Evolutionary conservation across 2,113 vertebrate species (phyloP).

Genomic region (Nothocercus nigrocapillus): DNA sequence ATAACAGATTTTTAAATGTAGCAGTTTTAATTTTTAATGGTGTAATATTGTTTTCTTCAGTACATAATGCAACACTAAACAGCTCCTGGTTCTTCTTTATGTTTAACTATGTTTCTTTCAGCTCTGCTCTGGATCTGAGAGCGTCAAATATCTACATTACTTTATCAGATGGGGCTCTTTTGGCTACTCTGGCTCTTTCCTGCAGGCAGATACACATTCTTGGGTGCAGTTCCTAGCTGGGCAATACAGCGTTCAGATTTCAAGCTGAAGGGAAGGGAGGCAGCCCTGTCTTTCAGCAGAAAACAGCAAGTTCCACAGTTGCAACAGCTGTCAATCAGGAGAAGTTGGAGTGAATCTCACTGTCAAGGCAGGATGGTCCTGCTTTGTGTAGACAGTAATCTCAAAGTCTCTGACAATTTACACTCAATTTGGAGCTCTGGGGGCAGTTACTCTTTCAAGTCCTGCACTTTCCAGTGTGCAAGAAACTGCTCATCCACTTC

Average conservation of each 20-base stretch:
- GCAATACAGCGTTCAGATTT: neutral
- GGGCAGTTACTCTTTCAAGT: neutral
- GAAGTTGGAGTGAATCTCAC: rapidly evolving
- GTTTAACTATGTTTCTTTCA: neutral
- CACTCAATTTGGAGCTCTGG: rapidly evolving
- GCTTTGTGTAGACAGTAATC: rapidly evolving
- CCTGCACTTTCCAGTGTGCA: too few relatives aligned
- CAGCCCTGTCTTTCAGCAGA: neutral
- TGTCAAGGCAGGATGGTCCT: rapidly evolving
- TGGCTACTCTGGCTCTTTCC: neutral
- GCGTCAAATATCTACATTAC: neutral
- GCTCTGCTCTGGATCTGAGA: neutral
- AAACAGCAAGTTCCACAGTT: neutral
- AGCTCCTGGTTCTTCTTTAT: neutral
- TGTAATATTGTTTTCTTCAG: neutral
- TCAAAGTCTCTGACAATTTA: rapidly evolving
- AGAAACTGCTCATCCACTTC: neutral
- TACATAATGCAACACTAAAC: neutral
- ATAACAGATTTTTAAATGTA: rapidly evolving
- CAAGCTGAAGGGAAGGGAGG: rapidly evolving
- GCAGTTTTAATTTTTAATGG: neutral
- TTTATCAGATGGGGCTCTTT: neutral
- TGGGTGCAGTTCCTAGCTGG: neutral
- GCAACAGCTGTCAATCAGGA: neutral
- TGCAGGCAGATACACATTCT: neutral